phyloP scores from a whole-genome alignment of 2,113 vertebrate species.

The Chlamydotis undulata region DNA sequence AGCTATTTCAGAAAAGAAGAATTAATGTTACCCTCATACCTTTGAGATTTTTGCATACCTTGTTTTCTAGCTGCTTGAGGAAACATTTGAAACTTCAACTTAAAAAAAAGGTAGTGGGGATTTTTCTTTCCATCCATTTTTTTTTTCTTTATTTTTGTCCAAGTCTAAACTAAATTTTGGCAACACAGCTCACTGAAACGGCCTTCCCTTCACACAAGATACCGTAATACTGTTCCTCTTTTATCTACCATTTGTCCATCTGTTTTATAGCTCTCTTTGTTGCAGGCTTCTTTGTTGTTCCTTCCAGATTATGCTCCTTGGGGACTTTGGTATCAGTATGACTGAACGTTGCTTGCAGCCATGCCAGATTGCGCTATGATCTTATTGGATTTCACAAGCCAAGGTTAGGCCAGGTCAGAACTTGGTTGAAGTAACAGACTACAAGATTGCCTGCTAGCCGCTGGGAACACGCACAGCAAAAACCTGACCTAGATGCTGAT shows the following conservation, averaged over 20 bases:
- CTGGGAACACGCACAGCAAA: not conserved
- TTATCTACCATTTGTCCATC: constrained; percentile 33
- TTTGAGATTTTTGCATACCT: not conserved
- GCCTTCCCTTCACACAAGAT: not conserved
- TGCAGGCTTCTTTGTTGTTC: constrained; percentile 44
- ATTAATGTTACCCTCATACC: not conserved
- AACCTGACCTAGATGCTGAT: not conserved
- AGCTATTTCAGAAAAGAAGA: not conserved
- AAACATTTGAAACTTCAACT: not conserved
- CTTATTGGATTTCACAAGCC: constrained; percentile 54
- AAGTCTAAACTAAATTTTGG: not conserved
- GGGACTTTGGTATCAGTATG: constrained; percentile 45
- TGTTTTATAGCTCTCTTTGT: constrained; percentile 53
- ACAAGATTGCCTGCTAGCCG: not conserved
- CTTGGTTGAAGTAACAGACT: constrained; percentile 17
- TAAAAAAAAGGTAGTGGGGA: not conserved
- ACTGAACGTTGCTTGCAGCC: constrained; percentile 54
- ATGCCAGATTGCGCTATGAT: constrained; percentile 61
- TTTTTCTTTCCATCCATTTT: not conserved
- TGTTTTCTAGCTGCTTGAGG: not conserved
- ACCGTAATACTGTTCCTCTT: not conserved
- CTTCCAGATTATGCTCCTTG: constrained; percentile 43
- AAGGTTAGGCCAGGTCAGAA: constrained; percentile 64
- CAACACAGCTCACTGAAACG: not conserved
- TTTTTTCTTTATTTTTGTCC: not conserved